Conservation (phyloP, 2,888 invertebrate genomes). For the Drosophila rellima region DNA sequence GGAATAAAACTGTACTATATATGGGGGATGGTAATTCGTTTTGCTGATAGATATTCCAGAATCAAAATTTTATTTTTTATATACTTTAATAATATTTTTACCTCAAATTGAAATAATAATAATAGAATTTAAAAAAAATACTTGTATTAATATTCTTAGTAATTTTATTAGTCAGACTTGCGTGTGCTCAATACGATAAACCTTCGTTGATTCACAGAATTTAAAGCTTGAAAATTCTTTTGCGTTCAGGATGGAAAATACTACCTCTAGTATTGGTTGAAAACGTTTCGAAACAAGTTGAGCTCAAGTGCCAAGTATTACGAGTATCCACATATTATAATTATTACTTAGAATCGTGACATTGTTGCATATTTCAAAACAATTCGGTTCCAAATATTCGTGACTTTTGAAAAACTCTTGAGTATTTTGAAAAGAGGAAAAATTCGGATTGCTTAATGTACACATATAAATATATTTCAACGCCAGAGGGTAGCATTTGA, state of each 20-base stretch:
- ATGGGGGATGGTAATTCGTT: not conserved
- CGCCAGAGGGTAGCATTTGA: conserved; percentile 11
- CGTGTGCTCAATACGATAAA: conserved; percentile 3
- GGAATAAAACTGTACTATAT: not conserved
- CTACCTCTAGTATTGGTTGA: not conserved
- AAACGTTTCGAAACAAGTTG: conserved; percentile 9
- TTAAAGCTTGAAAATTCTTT: not conserved
- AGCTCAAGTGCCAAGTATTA: not conserved
- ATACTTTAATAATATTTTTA: too few relatives aligned
- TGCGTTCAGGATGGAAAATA: not conserved
- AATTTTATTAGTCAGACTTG: conserved; percentile 5
- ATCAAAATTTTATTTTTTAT: not conserved
- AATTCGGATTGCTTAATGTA: conserved; percentile 7
- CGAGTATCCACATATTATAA: conserved; percentile 7
- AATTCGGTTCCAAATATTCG: conserved; percentile 22
- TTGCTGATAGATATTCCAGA: not conserved
- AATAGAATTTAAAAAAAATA: not conserved
- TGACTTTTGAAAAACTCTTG: conserved; percentile 37
- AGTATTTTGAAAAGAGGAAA: not conserved
- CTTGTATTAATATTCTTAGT: not conserved
- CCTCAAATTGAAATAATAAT: too few relatives aligned
- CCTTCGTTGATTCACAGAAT: not conserved
- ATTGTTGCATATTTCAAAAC: conserved; percentile 16
- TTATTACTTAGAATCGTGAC: conserved; percentile 31
- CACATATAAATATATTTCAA: not conserved